These are phyloP conservation scores for Gryllus bimaculatus DNA, from an alignment of 1,140 invertebrate genomes.

Conservation along the genomic window DNA sequence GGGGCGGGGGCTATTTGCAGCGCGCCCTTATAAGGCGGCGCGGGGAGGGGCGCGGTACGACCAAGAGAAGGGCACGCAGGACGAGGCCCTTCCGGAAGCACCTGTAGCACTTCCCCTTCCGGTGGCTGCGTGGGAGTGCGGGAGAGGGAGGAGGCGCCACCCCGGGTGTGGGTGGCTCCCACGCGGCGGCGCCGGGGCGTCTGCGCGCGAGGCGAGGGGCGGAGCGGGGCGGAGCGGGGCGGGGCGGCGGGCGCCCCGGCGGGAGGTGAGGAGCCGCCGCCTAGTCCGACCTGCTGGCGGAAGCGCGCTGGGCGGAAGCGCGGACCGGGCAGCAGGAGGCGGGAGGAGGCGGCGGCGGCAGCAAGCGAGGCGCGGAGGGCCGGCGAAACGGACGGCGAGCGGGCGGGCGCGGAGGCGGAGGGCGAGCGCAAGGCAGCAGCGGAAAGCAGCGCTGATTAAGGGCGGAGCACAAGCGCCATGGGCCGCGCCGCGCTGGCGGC, in stretches of 20 bases:
- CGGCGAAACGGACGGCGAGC: neutral
- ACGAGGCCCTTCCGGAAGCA: neutral
- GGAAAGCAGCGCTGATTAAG: neutral
- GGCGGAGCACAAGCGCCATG: neutral
- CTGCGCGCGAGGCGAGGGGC: neutral
- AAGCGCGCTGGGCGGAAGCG: conserved; percentile 1
- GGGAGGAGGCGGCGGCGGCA: neutral
- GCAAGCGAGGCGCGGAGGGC: neutral
- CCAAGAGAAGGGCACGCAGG: neutral
- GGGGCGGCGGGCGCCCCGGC: too few relatives aligned
- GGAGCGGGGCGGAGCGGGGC: too few relatives aligned
- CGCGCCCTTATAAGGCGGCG: neutral
- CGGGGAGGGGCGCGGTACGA: neutral
- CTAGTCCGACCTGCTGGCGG: conserved; percentile 1
- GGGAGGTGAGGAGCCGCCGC: neutral
- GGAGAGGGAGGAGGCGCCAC: neutral
- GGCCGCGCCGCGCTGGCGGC: too few relatives aligned
- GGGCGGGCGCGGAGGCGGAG: neutral
- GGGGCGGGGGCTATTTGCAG: neutral
- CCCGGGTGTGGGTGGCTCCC: neutral
- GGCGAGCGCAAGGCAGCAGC: neutral
- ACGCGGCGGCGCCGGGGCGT: neutral
- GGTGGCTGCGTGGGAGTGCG: neutral
- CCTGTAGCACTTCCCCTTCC: neutral
- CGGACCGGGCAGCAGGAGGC: neutral